These are phyloP conservation scores for Pemphredon lugubris DNA, from an alignment of 2,888 invertebrate species.

Conservation along the genomic window DNA sequence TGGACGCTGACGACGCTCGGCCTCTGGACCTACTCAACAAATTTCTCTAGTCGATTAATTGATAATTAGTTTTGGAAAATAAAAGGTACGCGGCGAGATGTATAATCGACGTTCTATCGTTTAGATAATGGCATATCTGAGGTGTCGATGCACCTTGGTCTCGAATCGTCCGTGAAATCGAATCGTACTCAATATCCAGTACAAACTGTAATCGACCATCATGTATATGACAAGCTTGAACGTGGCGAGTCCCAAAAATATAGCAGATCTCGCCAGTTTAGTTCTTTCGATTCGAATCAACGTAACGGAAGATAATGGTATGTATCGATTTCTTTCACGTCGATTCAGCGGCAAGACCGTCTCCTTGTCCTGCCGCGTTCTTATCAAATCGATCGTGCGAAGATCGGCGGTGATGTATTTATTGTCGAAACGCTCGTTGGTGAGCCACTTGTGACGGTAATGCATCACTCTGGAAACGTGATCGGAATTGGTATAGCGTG, in stretches of 20 bases:
- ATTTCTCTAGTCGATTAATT: too few relatives aligned
- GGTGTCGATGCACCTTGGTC: slow-evolving; percentile 80
- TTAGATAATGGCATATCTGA: too few relatives aligned
- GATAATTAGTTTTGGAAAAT: too few relatives aligned
- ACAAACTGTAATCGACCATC: slow-evolving; percentile 89
- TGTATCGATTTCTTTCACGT: slow-evolving; percentile 85
- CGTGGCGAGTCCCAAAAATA: slow-evolving; percentile 85
- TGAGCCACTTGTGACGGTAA: slow-evolving; percentile 88
- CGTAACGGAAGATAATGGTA: slow-evolving; percentile 83
- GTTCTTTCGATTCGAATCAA: slow-evolving; percentile 84
- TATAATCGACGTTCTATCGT: too few relatives aligned
- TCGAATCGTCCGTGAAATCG: slow-evolving; percentile 81
- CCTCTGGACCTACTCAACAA: slow-evolving; percentile 73
- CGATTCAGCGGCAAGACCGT: slow-evolving; percentile 87
- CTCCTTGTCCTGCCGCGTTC: slow-evolving; percentile 84
- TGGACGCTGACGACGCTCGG: slow-evolving; percentile 83
- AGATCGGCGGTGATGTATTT: slow-evolving; percentile 87
- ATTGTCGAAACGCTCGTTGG: slow-evolving; percentile 88
- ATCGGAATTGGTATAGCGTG: too few relatives aligned
- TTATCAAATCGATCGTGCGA: slow-evolving; percentile 84
- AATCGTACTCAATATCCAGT: slow-evolving; percentile 86
- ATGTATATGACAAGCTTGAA: slow-evolving; percentile 89
- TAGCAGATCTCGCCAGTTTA: slow-evolving; percentile 82
- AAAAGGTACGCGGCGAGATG: too few relatives aligned
- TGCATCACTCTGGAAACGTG: slow-evolving; percentile 84